These are phyloP conservation scores for Seira sanloemensis DNA, from an alignment of 2,888 invertebrate genomes.

Conservation along the genomic window DNA sequence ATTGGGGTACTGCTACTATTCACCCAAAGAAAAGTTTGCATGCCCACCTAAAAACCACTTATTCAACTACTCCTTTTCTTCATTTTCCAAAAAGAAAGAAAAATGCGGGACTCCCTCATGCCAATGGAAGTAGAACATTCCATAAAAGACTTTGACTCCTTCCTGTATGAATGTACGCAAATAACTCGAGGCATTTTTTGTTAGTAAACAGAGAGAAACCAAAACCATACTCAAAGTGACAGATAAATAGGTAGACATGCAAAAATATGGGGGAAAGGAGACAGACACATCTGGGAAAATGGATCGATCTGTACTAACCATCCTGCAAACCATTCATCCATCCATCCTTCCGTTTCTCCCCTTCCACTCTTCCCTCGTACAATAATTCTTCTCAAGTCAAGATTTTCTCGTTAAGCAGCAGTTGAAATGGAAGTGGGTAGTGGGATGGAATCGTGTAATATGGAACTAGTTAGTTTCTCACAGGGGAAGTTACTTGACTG, in stretches of 20 bases:
- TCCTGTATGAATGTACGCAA: too few species aligned
- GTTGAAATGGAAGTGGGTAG: neutral
- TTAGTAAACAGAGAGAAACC: neutral
- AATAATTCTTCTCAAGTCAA: constrained; percentile 28
- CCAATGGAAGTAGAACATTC: constrained; percentile 4
- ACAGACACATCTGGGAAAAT: constrained; percentile 42
- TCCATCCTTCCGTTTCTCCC: constrained; percentile 41
- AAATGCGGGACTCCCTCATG: too few species aligned
- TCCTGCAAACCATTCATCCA: constrained; percentile 23
- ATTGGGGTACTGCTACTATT: too few species aligned
- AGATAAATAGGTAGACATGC: neutral
- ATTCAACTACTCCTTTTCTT: too few species aligned
- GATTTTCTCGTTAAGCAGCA: neutral
- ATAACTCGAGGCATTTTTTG: neutral
- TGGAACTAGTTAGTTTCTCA: constrained; percentile 4
- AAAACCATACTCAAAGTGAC: neutral
- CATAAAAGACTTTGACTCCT: neutral
- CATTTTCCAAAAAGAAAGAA: too few species aligned
- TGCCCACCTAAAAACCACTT: too few species aligned
- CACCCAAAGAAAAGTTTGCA: too few species aligned
- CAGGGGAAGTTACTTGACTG: neutral
- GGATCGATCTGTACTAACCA: constrained; percentile 50
- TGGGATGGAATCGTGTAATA: neutral
- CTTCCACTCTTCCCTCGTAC: neutral
- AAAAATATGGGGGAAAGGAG: constrained; percentile 8